A percentile compares a stretch with the other conserved stretches of the same genome.
These are phyloP conservation scores for Hystrix brachyura DNA, from an alignment of 2,113 vertebrate genomes.

Conservation along the genomic window DNA sequence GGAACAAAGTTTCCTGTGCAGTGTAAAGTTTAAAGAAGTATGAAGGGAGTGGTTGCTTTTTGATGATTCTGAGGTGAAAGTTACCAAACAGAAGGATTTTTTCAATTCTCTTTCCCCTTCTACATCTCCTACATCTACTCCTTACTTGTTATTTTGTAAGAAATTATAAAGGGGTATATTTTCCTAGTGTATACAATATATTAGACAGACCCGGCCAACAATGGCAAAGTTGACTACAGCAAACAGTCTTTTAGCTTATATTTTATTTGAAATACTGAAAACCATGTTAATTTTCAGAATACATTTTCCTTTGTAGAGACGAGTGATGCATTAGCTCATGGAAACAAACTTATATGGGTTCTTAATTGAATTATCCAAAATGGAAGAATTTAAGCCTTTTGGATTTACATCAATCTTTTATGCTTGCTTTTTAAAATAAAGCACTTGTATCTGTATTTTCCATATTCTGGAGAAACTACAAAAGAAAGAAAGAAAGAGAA, in stretches of 20 bases:
- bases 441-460: neutral
- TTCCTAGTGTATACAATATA: neutral
- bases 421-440: neutral
- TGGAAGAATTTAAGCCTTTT: neutral
- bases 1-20: slow-evolving; percentile 83
- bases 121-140: neutral
- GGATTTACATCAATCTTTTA: neutral
- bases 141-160: neutral
- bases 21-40: slow-evolving; percentile 92
- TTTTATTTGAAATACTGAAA: slow-evolving; percentile 65
- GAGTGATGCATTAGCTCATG: neutral
- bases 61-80: neutral
- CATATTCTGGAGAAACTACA: neutral
- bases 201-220: slow-evolving; percentile 80
- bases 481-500: neutral
- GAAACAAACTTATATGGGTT: neutral
- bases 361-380: neutral
- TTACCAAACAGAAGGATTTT: neutral
- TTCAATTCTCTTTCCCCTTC: neutral
- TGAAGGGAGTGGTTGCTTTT: slow-evolving; percentile 94
- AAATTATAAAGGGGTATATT: neutral
- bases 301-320: neutral
- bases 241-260: slow-evolving; percentile 72
- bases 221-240: slow-evolving; percentile 72
- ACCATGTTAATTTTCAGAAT: neutral